Evolutionary conservation across 1,140 invertebrate species (phyloP), one percentile per base, ranked within the genome.

Genomic region (Ostrea denselamellosa): DNA sequence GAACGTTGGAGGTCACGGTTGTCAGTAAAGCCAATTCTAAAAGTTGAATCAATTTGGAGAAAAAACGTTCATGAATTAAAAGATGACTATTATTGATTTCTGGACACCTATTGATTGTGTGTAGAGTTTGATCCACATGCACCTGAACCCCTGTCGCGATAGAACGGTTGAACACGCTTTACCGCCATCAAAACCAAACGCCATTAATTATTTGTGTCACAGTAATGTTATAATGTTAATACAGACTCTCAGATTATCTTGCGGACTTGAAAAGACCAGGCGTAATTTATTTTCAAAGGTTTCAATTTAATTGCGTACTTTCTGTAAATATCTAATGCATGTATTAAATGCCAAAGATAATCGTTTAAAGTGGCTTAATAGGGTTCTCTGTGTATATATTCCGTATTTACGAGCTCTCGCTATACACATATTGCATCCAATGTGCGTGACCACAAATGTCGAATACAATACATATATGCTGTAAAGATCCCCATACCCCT

Each of bases 261-360:
- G 56, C 17, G 62, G 34, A 34, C 8, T 28, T 77, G 68, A 77
- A 77, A 77, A 77, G 68, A 34, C 12, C 22, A 12, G 65, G 22
- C 65, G 12, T 12, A 5, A 8, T 28, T 77, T 77, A 62, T 62
- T n/a, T 62, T n/a, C n/a, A 62, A 62, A 62, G 10, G 58, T 62
- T 62, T 62, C 58, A 62, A 62, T 19, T 62, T 19, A 62, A 62
- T 62, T 62, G 14, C 58, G 58, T 19, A 77, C 68, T 77, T 77
- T 77, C 68, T 77, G 68, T 28, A 77, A 77, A 77, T 77, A 34
- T 28, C 28, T 77, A 77, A 12, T 25, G 68, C n/a, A 25, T 28
- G 2, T 17, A 34, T 77, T 77, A 34, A 77, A 77, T 77, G 22
- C 68, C 68, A 25, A 9, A 28, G 68, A 77, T 77, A 77, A 77